A percentile compares a stretch with the other conserved stretches of the same genome.
phyloP scores from a whole-genome alignment of 1,140 invertebrate genomes.

The Tachypleus tridentatus region DNA sequence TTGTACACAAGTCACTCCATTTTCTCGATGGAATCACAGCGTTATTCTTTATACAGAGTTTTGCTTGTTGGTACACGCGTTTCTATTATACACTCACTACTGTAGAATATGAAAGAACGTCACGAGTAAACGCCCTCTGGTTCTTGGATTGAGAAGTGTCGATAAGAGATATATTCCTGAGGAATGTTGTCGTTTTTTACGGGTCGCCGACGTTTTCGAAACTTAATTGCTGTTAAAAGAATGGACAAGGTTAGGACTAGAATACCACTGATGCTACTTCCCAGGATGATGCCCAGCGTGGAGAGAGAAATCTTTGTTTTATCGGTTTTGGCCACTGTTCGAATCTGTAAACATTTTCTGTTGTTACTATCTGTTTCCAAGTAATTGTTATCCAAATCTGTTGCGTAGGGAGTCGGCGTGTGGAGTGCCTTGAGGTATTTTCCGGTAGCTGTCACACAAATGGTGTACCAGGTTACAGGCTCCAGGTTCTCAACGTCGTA shows the following conservation, averaged over 20 bases:
- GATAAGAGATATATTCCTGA: slow-evolving; percentile 58
- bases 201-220: slow-evolving; percentile 67
- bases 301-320: slow-evolving; percentile 24
- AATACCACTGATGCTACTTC: slow-evolving; percentile 68
- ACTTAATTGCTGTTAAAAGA: slow-evolving; percentile 67
- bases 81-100: too few species aligned
- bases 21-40: too few species aligned
- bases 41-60: too few species aligned
- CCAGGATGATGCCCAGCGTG: slow-evolving; percentile 61
- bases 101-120: background rate
- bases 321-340: slow-evolving; percentile 20
- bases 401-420: slow-evolving; percentile 22
- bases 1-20: too few species aligned
- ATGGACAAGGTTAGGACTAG: slow-evolving; percentile 69
- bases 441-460: slow-evolving; percentile 70
- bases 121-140: slow-evolving; percentile 26
- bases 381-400: slow-evolving; percentile 14
- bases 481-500: slow-evolving; percentile 56
- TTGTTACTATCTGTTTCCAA: slow-evolving; percentile 17
- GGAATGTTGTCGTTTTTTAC: slow-evolving; percentile 35
- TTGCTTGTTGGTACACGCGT: too few species aligned
- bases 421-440: slow-evolving; percentile 41
- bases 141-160: slow-evolving; percentile 37
- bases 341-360: slow-evolving; percentile 27
- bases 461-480: slow-evolving; percentile 62